A percentile compares a stretch with the other conserved stretches of the same genome.
phyloP scores from a whole-genome alignment of 2,888 invertebrate genomes.

The Halocaridina rubra region DNA sequence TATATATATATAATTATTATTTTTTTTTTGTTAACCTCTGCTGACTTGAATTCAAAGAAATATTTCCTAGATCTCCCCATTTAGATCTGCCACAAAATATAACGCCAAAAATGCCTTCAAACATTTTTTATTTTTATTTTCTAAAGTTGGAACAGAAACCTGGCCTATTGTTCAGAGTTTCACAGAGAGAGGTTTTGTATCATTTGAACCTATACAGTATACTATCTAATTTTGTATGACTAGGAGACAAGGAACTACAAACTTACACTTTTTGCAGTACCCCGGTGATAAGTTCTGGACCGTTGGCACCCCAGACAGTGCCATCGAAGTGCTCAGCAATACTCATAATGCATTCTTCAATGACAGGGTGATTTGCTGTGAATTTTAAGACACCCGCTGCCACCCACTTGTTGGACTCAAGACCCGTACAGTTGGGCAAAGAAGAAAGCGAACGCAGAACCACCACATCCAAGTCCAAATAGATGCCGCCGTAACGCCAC shows the following conservation, averaged over 20 bases:
- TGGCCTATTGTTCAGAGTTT: not conserved
- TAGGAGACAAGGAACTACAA: not conserved
- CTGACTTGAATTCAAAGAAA: too few relatives aligned
- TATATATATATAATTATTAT: too few relatives aligned
- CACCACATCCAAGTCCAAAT: slow-evolving; percentile 60
- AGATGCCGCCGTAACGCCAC: slow-evolving; percentile 59
- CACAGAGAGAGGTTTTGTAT: not conserved
- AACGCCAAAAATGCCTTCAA: not conserved
- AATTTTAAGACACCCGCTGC: slow-evolving; percentile 51
- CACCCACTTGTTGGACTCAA: slow-evolving; percentile 47
- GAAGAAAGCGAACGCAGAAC: slow-evolving; percentile 20
- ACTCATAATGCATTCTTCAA: not conserved
- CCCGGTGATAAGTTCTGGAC: slow-evolving; percentile 54
- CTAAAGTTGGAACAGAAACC: not conserved
- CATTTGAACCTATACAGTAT: too few relatives aligned
- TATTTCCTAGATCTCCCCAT: too few relatives aligned
- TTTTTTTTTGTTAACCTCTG: too few relatives aligned
- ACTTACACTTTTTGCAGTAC: slow-evolving; percentile 33
- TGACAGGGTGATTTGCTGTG: slow-evolving; percentile 24
- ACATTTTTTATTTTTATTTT: not conserved
- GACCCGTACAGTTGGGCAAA: slow-evolving; percentile 47
- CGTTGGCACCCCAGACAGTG: slow-evolving; percentile 59
- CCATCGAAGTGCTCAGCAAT: slow-evolving; percentile 49
- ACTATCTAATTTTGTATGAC: too few relatives aligned
- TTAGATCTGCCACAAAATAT: too few relatives aligned